Evolutionary conservation across 2,888 invertebrate species (phyloP).

Genomic region (Nephrotoma guestfalica): DNA sequence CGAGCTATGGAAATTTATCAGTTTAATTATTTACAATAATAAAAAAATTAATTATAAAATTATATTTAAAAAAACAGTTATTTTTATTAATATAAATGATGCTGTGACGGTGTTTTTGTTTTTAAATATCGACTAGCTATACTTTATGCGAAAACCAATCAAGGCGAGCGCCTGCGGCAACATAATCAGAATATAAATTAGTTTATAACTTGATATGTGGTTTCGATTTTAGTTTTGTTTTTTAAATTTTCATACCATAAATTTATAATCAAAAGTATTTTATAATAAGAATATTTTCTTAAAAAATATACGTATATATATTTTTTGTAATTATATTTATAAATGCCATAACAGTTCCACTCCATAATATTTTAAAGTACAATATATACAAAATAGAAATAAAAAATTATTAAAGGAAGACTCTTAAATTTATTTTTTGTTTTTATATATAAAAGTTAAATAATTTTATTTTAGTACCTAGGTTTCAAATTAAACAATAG

Average conservation of each 20-base stretch:
- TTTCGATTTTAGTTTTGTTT: background rate
- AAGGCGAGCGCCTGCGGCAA: background rate
- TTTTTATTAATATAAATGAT: background rate
- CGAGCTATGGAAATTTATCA: background rate
- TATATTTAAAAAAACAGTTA: background rate
- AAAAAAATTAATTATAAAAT: background rate
- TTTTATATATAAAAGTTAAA: background rate
- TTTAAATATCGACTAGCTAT: background rate
- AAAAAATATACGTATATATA: background rate
- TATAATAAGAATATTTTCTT: background rate
- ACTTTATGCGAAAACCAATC: background rate
- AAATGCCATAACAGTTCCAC: background rate
- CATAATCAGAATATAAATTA: background rate
- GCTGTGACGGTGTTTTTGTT: background rate
- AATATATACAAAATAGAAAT: background rate
- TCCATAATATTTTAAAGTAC: background rate
- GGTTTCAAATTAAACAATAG: constrained; percentile 26
- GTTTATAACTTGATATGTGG: background rate
- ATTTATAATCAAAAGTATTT: background rate
- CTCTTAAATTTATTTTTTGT: background rate
- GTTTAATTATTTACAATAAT: background rate
- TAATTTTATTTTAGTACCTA: background rate
- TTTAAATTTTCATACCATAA: background rate
- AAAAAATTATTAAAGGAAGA: background rate
- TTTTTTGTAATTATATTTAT: background rate